A percentile compares a stretch with the other conserved stretches of the same genome.
Conservation (phyloP, 2,888 invertebrate species). For the Phorcus lineatus region DNA sequence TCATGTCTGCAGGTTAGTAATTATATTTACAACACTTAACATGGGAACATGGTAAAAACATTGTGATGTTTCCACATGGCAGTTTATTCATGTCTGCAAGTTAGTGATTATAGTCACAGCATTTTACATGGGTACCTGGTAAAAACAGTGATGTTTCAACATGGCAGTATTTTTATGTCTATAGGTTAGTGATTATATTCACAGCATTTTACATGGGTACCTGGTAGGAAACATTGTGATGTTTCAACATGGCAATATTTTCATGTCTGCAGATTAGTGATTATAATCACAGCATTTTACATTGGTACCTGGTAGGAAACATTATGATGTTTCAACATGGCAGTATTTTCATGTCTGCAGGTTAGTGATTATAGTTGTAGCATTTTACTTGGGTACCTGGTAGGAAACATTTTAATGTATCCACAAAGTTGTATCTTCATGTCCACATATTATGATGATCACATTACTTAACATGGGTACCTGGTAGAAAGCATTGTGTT, state of each 20-base stretch:
- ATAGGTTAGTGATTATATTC: conserved; percentile 80
- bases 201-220: neutral
- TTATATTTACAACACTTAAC: neutral
- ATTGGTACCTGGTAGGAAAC: too few species aligned
- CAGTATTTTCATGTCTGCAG: too few species aligned
- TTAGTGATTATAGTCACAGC: conserved; percentile 54
- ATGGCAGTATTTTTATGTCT: conserved; percentile 91
- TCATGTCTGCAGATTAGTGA: conserved; percentile 86
- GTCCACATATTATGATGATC: too few species aligned
- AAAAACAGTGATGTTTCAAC: conserved; percentile 91
- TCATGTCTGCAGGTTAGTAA: conserved; percentile 86
- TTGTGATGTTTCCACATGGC: conserved; percentile 89
- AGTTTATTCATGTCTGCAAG: conserved; percentile 93
- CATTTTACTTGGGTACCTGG: too few species aligned
- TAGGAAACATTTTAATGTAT: too few species aligned
- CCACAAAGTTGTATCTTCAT: too few species aligned
- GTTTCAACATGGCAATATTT: conserved; percentile 91
- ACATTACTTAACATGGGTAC: too few species aligned
- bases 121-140: conserved; percentile 87
- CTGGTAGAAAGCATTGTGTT: too few species aligned
- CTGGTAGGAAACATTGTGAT: conserved; percentile 78
- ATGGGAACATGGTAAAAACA: neutral
- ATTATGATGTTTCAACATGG: too few species aligned
- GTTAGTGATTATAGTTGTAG: too few species aligned
- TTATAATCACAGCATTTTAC: too few species aligned